These are phyloP conservation scores for Drosophila sp. DNA, from an alignment of 1,140 invertebrate species.

Conservation along the genomic window DNA sequence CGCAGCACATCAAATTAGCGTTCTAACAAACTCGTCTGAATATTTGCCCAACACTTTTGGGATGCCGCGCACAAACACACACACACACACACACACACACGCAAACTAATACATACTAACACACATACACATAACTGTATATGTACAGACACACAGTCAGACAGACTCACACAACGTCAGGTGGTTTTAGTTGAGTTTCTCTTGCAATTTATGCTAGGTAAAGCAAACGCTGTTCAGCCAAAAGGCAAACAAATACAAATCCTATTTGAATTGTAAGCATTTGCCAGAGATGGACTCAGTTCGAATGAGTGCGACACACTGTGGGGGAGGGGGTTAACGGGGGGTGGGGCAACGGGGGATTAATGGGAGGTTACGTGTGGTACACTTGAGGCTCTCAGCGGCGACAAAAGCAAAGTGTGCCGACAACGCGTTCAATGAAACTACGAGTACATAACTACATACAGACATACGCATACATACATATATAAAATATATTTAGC, in stretches of 20 bases:
- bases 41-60: conserved; percentile 55
- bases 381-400: not conserved
- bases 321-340: not conserved
- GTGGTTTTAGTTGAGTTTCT: conserved; percentile 32
- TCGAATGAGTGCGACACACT: not conserved
- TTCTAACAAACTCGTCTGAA: conserved; percentile 42
- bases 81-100: conserved; percentile 3
- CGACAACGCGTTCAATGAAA: conserved; percentile 20
- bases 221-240: conserved; percentile 49
- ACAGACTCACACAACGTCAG: conserved; percentile 3
- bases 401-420: not conserved
- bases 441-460: conserved; percentile 4
- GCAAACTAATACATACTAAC: conserved; percentile 12
- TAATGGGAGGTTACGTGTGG: too few relatives aligned
- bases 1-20: conserved; percentile 53
- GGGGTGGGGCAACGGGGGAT: too few relatives aligned
- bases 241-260: conserved; percentile 57
- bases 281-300: conserved; percentile 5
- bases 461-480: not conserved
- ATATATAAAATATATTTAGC: conserved; percentile 2
- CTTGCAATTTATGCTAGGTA: conserved; percentile 41
- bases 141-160: not conserved
- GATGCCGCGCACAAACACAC: conserved; percentile 20
- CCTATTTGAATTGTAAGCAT: conserved; percentile 54
- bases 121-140: not conserved